Evolutionary conservation across 2,797 vertebrate species (phyloP), one percentile per base, ranked within the genome.

Genomic region (Helarctos malayanus): DNA sequence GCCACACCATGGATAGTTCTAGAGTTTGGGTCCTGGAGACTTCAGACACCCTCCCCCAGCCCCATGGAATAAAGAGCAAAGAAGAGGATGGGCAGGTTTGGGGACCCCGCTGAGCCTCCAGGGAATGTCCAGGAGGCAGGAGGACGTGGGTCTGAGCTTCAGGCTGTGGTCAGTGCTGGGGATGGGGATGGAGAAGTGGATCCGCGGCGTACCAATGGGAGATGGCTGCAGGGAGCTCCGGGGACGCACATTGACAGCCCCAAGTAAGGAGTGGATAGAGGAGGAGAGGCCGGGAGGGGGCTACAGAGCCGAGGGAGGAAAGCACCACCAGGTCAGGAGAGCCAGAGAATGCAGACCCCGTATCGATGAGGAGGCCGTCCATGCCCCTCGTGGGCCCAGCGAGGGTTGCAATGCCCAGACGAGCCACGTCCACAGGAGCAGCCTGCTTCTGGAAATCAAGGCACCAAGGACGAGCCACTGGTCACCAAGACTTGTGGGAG

Each of bases 121-220:
- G n/a, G 73, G 35, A 52, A 13, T 1, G 7, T 49, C 21, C 0
- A 0, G 52, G 68, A n/a, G 49, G 57, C 41, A 7, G 45, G 9
- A 1, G 2, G 29, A 8, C 3, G 1, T 2, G 0, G 41, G 8
- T 10, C 78, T 29, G 41, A 25, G 9, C 27, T 41, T 14, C 5
- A 0, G 7, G 49, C 61, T 1, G 2, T 4, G 32, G 32, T 21
- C 65, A 25, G 38, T 0, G 2, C 83, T n/a, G 32, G 56, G 32
- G 16, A 5, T 21, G 4, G 23, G 11, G 23, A 12, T 1, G 0
- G 3, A 27, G 12, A 41, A 4, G 65, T 4, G 29, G 15, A 41
- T 41, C n/a, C 2, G 19, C 5, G 0, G 56, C 1, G 1, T 18
- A 2, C 27, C 45, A 19, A 0, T 0, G 1, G 57, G 49, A 25